These are phyloP conservation scores for Arremon brunneinucha DNA, from an alignment of 2,797 vertebrate species.

Conservation along the genomic window DNA sequence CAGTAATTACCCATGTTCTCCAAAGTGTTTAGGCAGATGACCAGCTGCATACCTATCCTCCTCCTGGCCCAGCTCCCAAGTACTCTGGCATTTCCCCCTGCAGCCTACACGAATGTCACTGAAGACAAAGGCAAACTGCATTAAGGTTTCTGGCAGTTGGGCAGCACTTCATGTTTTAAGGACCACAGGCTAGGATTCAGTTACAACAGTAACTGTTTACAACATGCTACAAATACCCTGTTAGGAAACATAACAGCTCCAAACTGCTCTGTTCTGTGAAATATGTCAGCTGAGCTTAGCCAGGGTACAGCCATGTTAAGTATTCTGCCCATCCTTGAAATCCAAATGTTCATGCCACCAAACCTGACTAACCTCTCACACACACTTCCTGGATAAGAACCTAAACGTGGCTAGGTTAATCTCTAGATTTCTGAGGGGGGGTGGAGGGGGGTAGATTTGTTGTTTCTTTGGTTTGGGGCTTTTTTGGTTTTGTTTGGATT, in stretches of 20 bases:
- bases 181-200: not conserved
- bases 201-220: slow-evolving; percentile 30
- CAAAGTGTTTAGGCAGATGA: not conserved
- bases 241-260: slow-evolving; percentile 22
- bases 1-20: slow-evolving; percentile 19
- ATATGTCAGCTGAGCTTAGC: not conserved
- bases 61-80: slow-evolving; percentile 54
- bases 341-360: not conserved
- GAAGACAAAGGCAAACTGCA: slow-evolving; percentile 35
- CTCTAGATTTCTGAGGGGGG: rapidly evolving
- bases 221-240: slow-evolving; percentile 42
- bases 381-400: not conserved
- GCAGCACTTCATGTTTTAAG: not conserved
- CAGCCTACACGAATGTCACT: not conserved
- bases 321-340: not conserved
- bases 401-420: not conserved
- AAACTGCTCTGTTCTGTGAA: not conserved
- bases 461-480: too few relatives aligned
- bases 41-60: slow-evolving; percentile 59
- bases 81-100: slow-evolving; percentile 34
- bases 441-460: rapidly evolving
- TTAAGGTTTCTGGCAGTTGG: slow-evolving; percentile 30
- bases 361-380: not conserved
- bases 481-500: not conserved
- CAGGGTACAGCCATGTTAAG: not conserved